Evolutionary conservation across 2,797 vertebrate genomes (phyloP).

Genomic region (Notolabrus celidotus): DNA sequence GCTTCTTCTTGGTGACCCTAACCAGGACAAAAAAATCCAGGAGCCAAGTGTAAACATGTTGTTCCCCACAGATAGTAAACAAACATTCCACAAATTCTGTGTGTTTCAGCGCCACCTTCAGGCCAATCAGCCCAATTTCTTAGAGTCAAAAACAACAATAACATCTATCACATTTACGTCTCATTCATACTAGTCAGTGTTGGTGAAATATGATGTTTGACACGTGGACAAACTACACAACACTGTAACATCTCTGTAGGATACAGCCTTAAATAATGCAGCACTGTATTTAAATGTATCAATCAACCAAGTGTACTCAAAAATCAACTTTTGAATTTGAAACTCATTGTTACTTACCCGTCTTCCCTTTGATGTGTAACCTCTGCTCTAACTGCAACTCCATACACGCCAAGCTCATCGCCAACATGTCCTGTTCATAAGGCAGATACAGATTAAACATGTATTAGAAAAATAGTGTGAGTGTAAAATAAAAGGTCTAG

Average conservation of each 20-base stretch:
- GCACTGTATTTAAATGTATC: not conserved
- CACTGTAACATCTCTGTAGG: not conserved
- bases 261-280: too few relatives aligned
- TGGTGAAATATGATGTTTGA: not conserved
- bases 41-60: not conserved
- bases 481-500: not conserved
- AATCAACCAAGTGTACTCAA: not conserved
- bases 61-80: not conserved
- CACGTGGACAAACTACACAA: not conserved
- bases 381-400: conserved; percentile 96
- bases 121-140: not conserved
- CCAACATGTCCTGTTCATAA: conserved; percentile 91
- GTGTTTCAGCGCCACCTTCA: not conserved
- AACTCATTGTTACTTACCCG: conserved; percentile 79
- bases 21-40: conserved; percentile 3
- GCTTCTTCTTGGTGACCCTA: conserved; percentile 88
- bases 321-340: not conserved
- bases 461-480: not conserved
- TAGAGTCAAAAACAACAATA: not conserved
- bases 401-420: conserved; percentile 96
- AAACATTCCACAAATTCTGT: not conserved
- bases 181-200: not conserved
- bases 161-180: not conserved
- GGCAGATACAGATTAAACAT: conserved; percentile 7
- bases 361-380: conserved; percentile 91